Conservation (phyloP, 2,113 vertebrate genomes). For the Corythaixoides concolor region DNA sequence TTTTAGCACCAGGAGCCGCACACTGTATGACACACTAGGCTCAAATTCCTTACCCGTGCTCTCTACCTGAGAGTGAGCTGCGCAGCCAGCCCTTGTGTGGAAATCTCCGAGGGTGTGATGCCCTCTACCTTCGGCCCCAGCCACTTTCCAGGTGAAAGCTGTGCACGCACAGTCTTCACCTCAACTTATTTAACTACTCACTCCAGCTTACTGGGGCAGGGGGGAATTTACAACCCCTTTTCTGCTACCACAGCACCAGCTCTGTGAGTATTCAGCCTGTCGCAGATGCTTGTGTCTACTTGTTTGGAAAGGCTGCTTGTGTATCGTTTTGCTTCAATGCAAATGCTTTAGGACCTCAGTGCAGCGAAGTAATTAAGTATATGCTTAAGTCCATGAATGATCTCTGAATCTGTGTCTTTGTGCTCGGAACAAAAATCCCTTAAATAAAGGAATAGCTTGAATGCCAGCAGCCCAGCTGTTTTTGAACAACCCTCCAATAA, state of each 20-base stretch:
- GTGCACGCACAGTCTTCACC: neutral
- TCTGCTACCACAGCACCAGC: neutral
- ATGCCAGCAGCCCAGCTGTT: constrained; percentile 68
- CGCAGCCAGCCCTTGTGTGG: neutral
- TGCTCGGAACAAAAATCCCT: constrained; percentile 42
- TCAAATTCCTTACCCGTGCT: neutral
- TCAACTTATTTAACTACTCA: neutral
- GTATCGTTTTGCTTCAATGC: constrained; percentile 1
- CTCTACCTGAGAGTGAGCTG: neutral
- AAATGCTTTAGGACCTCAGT: constrained; percentile 4
- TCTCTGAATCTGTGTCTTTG: constrained; percentile 26
- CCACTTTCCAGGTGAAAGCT: neutral
- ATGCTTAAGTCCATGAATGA: constrained; percentile 23
- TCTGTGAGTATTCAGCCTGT: neutral
- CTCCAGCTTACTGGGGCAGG: fast-evolving
- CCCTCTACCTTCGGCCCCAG: neutral
- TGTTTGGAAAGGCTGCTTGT: neutral
- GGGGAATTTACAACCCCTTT: neutral
- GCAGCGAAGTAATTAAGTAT: neutral
- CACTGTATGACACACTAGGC: fast-evolving
- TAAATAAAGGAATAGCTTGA: constrained; percentile 42
- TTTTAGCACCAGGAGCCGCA: neutral
- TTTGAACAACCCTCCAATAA: constrained; percentile 43
- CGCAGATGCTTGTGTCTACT: fast-evolving
- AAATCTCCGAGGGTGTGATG: neutral